Percentiles rank a stretch among this genome's conserved stretches.
Evolutionary conservation across 2,888 invertebrate species (phyloP).

Genomic region (Tetragnatha montana): DNA sequence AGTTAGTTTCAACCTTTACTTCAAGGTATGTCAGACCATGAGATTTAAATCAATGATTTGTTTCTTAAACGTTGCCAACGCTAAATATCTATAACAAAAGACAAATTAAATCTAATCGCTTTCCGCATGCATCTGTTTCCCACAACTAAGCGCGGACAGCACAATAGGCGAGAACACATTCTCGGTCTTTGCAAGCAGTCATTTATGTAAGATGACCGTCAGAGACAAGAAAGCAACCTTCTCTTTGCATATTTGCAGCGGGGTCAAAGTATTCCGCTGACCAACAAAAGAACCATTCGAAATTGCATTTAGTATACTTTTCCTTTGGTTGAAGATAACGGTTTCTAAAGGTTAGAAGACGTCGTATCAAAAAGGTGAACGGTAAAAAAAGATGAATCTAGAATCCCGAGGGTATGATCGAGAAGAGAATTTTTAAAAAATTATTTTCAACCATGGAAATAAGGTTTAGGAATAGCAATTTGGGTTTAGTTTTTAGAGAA

Average conservation of each 20-base stretch:
- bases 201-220: background rate
- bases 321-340: no score
- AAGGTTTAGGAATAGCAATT: no score
- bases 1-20: no score
- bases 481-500: no score
- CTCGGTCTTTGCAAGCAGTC: background rate
- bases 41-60: background rate
- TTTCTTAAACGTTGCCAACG: background rate
- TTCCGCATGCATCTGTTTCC: constrained; percentile 5
- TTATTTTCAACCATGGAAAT: no score
- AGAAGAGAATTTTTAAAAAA: background rate
- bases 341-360: no score
- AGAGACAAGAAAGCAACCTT: constrained; percentile 19
- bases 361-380: no score
- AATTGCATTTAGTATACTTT: background rate
- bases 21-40: background rate
- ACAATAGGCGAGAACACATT: constrained; percentile 17
- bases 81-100: background rate
- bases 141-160: background rate
- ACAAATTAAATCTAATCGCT: constrained; percentile 3
- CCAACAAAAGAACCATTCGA: background rate
- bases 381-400: no score
- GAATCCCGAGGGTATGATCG: no score
- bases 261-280: constrained; percentile 16
- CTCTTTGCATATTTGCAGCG: background rate